phyloP scores from a whole-genome alignment of 2,888 invertebrate genomes.

The Pollenia labialis region DNA sequence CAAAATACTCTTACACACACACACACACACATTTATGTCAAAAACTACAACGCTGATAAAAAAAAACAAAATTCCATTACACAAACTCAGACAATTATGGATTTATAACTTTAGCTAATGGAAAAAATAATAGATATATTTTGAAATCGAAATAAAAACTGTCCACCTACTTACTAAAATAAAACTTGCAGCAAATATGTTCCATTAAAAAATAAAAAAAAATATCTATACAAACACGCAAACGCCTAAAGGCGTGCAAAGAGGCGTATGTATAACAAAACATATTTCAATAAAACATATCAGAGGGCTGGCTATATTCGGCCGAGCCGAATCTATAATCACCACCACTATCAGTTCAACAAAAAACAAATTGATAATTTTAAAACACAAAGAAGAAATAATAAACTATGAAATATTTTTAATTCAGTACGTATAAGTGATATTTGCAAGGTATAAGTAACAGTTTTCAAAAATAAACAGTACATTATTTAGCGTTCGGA shows the following conservation, averaged over 20 bases:
- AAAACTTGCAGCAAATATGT: slow-evolving; percentile 33
- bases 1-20: neutral
- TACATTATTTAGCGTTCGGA: too few species aligned
- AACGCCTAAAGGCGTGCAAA: slow-evolving; percentile 39
- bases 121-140: slow-evolving; percentile 34
- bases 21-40: neutral
- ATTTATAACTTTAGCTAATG: slow-evolving; percentile 65
- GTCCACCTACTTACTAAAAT: slow-evolving; percentile 70
- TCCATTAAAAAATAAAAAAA: slow-evolving; percentile 17
- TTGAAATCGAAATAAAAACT: slow-evolving; percentile 52
- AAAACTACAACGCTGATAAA: neutral
- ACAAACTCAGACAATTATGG: slow-evolving; percentile 55
- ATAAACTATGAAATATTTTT: too few species aligned
- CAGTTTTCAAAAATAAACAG: too few species aligned
- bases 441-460: too few species aligned
- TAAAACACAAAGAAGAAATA: too few species aligned
- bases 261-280: slow-evolving; percentile 16
- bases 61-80: neutral
- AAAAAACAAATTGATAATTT: too few species aligned
- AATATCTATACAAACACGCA: slow-evolving; percentile 2
- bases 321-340: too few species aligned
- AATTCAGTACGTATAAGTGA: too few species aligned
- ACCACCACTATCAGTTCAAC: too few species aligned
- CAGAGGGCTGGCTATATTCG: neutral
- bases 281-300: slow-evolving; percentile 17